Percentiles rank a stretch among this genome's conserved stretches.
phyloP scores from a whole-genome alignment of 2,113 vertebrate species.

The Nematolebias whitei region DNA sequence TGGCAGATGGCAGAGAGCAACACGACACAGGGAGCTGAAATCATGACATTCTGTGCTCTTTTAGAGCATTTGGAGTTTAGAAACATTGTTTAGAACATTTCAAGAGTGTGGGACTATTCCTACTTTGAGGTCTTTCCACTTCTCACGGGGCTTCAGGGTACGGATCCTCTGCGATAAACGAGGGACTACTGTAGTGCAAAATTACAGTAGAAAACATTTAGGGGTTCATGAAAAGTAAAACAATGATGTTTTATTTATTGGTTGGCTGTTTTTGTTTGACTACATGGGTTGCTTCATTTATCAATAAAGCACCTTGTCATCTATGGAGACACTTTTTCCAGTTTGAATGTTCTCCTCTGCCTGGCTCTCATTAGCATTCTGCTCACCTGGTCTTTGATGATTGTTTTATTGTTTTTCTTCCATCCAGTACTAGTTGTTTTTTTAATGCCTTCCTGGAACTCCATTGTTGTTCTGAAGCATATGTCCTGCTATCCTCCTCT shows the following conservation, averaged over 20 bases:
- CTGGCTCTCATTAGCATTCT: neutral
- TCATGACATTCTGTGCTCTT: no score
- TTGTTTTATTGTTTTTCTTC: neutral
- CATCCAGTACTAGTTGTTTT: neutral
- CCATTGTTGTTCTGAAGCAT: conserved; percentile 1
- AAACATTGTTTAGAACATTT: no score
- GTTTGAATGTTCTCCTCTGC: neutral
- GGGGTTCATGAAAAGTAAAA: conserved; percentile 13
- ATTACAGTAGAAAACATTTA: conserved; percentile 14
- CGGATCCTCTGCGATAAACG: no score
- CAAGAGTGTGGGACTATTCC: no score
- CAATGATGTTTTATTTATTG: no score
- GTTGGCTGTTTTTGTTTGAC: neutral
- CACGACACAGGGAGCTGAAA: no score
- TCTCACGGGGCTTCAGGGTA: no score
- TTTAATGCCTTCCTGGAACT: neutral
- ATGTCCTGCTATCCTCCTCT: neutral
- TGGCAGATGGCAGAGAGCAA: no score
- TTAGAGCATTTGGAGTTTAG: no score
- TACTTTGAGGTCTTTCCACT: no score
- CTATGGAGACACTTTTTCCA: neutral
- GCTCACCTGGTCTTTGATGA: neutral
- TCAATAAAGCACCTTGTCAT: neutral
- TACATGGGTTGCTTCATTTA: neutral
- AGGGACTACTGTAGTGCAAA: neutral